These are phyloP conservation scores for Corbicula japonica DNA, from an alignment of 2,888 invertebrate genomes.

Conservation along the genomic window DNA sequence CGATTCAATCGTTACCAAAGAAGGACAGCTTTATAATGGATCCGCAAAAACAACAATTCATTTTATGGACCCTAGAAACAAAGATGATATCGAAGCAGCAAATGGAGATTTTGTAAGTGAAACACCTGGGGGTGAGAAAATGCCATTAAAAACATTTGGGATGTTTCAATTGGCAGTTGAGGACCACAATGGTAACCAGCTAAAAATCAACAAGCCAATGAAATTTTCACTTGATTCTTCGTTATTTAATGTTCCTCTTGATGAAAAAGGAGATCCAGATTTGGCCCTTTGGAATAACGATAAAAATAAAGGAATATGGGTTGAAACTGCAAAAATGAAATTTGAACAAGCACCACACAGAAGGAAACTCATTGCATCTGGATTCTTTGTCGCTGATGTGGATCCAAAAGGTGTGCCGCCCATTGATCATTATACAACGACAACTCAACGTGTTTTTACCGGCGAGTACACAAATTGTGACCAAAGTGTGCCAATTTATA, in stretches of 20 bases:
- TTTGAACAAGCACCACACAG: slow-evolving; percentile 2
- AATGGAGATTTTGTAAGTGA: slow-evolving; percentile 51
- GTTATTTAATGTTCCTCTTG: slow-evolving; percentile 37
- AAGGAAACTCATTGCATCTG: too few species aligned
- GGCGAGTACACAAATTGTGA: slow-evolving; percentile 52
- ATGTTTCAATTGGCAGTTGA: slow-evolving; percentile 46
- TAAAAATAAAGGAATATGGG: slow-evolving; percentile 58
- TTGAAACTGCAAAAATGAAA: slow-evolving; percentile 37
- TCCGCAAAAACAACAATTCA: slow-evolving; percentile 40
- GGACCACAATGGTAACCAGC: slow-evolving; percentile 29
- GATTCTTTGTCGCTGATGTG: neutral
- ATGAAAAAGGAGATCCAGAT: slow-evolving; percentile 49
- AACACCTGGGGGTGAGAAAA: slow-evolving; percentile 25
- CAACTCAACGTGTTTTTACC: neutral
- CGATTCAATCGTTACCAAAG: slow-evolving; percentile 36
- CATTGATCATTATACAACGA: slow-evolving; percentile 10
- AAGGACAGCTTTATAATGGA: slow-evolving; percentile 38
- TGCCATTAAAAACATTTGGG: slow-evolving; percentile 50
- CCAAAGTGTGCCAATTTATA: slow-evolving; percentile 45
- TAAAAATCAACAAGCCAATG: slow-evolving; percentile 44
- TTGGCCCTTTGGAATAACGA: slow-evolving; percentile 49
- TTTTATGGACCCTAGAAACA: slow-evolving; percentile 53
- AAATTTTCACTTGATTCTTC: slow-evolving; percentile 40
- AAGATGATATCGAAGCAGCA: slow-evolving; percentile 43
- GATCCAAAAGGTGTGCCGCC: slow-evolving; percentile 1